Evolutionary conservation across 2,113 vertebrate genomes (phyloP).

Genomic region (Anser brachyrhynchus): DNA sequence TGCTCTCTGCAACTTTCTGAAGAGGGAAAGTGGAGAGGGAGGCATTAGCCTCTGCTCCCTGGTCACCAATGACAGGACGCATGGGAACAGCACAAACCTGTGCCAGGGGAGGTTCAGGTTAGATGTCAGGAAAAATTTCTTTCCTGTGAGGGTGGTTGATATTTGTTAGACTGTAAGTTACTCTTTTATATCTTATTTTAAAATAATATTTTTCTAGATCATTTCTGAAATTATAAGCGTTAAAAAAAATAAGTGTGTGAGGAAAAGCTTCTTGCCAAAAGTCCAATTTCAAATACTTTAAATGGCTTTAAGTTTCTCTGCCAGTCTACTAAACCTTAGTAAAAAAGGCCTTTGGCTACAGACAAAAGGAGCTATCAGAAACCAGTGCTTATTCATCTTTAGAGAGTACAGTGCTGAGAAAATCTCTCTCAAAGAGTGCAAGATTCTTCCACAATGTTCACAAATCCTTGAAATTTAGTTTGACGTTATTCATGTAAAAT

Average conservation of each 20-base stretch:
- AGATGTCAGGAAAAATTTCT: background rate
- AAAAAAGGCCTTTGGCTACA: background rate
- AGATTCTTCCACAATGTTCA: background rate
- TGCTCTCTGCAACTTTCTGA: background rate
- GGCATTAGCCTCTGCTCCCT: background rate
- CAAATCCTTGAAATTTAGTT: background rate
- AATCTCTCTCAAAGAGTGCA: background rate
- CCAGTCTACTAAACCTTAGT: background rate
- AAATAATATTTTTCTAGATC: background rate
- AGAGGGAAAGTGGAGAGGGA: background rate
- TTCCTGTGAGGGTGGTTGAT: background rate
- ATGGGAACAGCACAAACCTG: background rate
- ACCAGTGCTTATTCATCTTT: background rate
- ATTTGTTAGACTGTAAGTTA: background rate
- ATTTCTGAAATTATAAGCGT: background rate
- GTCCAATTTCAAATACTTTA: background rate
- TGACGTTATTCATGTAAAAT: background rate
- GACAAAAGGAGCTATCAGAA: background rate
- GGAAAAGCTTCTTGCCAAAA: background rate
- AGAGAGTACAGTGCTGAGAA: background rate
- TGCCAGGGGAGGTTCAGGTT: background rate
- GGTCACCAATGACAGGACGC: background rate
- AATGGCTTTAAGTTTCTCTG: background rate
- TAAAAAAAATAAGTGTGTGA: background rate
- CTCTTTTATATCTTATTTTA: background rate